A percentile compares a stretch with the other conserved stretches of the same genome.
phyloP scores from a whole-genome alignment of 2,797 vertebrate species.

The Crocidura indochinensis region DNA sequence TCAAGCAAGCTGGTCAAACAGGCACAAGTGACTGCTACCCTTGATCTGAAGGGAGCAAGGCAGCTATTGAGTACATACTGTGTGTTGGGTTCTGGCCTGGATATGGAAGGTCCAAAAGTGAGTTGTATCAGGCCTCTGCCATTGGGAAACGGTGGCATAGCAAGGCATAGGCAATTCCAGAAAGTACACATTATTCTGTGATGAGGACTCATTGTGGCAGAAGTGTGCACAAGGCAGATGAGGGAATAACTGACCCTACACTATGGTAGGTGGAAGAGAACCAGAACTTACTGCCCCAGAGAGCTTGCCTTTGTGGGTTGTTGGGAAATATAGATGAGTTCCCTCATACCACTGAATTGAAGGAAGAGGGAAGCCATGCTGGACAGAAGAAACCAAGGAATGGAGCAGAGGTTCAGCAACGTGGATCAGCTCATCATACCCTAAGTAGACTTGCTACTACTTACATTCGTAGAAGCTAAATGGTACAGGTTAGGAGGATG shows the following conservation, averaged over 20 bases:
- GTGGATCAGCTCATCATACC: not conserved
- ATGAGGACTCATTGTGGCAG: conserved; percentile 1
- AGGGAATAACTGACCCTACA: not conserved
- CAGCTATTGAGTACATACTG: conserved; percentile 47
- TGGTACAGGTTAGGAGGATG: not conserved
- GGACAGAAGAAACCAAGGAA: conserved; percentile 54
- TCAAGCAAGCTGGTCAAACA: conserved; percentile 56
- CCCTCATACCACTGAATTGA: not conserved
- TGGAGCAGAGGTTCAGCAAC: not conserved
- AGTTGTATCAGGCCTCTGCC: conserved; percentile 13
- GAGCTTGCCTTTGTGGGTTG: not conserved
- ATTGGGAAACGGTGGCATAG: conserved; percentile 29
- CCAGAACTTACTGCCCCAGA: conserved; percentile 49
- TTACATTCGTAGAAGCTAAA: conserved; percentile 12
- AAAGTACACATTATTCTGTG: conserved; percentile 48
- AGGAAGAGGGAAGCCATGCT: conserved; percentile 40
- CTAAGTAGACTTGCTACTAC: not conserved
- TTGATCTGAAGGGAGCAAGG: conserved; percentile 12
- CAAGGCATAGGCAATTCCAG: conserved; percentile 20
- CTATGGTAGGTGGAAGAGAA: conserved; percentile 25
- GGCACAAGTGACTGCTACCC: conserved; percentile 26
- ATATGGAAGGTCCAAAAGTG: not conserved
- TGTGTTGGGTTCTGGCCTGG: conserved; percentile 27
- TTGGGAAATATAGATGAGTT: conserved; percentile 47
- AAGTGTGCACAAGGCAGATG: not conserved